These are phyloP conservation scores for Whitmania pigra DNA, from an alignment of 1,140 invertebrate genomes.

Conservation along the genomic window DNA sequence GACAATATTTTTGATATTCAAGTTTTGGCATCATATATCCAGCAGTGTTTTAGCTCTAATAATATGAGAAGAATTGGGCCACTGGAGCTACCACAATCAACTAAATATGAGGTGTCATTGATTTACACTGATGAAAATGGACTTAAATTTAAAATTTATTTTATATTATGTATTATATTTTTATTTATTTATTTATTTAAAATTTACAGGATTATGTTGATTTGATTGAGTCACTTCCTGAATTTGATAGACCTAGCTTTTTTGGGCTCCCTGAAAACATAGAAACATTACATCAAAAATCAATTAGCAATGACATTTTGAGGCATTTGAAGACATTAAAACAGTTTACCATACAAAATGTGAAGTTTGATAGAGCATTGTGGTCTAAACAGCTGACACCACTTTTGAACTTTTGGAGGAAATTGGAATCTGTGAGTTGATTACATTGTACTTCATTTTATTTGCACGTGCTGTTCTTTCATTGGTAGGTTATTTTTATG, in stretches of 20 bases:
- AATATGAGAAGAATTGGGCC: slow-evolving; percentile 45
- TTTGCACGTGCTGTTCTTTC: not conserved
- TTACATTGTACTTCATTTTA: not conserved
- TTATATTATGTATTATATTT: too few species aligned
- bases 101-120: slow-evolving; percentile 43
- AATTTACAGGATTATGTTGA: slow-evolving; percentile 50
- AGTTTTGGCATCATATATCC: slow-evolving; percentile 60
- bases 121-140: slow-evolving; percentile 38
- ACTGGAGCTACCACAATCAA: slow-evolving; percentile 40
- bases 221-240: slow-evolving; percentile 52
- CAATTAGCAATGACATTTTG: slow-evolving; percentile 52
- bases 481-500: not conserved
- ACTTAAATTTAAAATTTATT: slow-evolving; percentile 26
- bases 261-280: slow-evolving; percentile 73
- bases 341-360: slow-evolving; percentile 36
- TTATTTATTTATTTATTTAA: too few species aligned
- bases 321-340: slow-evolving; percentile 47
- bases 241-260: slow-evolving; percentile 54
- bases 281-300: slow-evolving; percentile 61
- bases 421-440: slow-evolving; percentile 50
- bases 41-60: slow-evolving; percentile 55
- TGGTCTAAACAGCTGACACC: slow-evolving; percentile 54
- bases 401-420: slow-evolving; percentile 61
- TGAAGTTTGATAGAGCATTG: slow-evolving; percentile 43
- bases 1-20: slow-evolving; percentile 65